Evolutionary conservation across 2,113 vertebrate genomes (phyloP), one percentile per base, ranked within the genome.

Genomic region (Zosterops hypoxanthus): DNA sequence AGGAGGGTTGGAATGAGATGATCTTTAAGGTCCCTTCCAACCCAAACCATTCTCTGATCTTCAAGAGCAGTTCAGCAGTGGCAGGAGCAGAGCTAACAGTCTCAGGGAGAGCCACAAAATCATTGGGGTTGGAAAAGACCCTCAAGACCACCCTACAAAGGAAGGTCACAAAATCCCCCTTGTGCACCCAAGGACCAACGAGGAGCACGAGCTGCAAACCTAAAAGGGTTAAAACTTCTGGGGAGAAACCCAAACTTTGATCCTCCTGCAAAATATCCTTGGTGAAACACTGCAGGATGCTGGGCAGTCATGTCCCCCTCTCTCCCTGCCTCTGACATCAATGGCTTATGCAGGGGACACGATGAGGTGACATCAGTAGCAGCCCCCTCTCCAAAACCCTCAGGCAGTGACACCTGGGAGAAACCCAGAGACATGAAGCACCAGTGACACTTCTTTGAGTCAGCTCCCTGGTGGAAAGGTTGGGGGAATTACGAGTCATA

Each of bases 231-330:
- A 13, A 90, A 82, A 50, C 17, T 23, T 16, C 5, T 8, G 46
- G 34, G 26, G 8, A 55, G 44, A 75, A 88, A 23, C 46, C 49
- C 12, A 4, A 44, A 68, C 17, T 50, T 46, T n/a, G 52, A 36
- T 13, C 29, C 29, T 64, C 26, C 60, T 19, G 56, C 17, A 53
- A 64, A 73, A 68, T 1, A 34, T 8, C n/a, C 44, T 2, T 1
- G 0, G 0, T 8, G 20, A 20, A 41, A 64, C 44, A 6, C 11
- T 1, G 2, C 59, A 18, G 1, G 18, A 34, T 3, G 5, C 70
- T 9, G 50, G 26, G 76, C 29, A 14, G 36, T 6, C 13, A 1
- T 2, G 3, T 53, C 31, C n/a, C 56, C 12, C 1, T 7, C 47
- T 23, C 28, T 57, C 47, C 33, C 59, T 17, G 50, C 31, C 77